phyloP scores from a whole-genome alignment of 1,140 invertebrate species.

The Potamilus streckersoni region DNA sequence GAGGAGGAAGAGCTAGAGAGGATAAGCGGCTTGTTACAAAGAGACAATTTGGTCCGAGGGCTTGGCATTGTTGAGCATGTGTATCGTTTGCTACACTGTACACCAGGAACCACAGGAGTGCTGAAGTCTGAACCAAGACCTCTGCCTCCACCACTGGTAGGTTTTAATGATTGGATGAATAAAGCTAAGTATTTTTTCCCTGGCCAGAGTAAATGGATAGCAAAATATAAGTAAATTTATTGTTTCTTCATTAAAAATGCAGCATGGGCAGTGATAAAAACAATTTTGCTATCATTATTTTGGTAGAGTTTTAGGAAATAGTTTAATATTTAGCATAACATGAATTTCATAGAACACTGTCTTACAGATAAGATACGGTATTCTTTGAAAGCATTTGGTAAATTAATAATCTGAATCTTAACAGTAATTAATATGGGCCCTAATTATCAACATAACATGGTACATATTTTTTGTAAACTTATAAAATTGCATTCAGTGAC shows the following conservation, averaged over 20 bases:
- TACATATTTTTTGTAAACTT: too few species aligned
- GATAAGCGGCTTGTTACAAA: conserved; percentile 63
- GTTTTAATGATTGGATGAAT: conserved; percentile 16
- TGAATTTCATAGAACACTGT: too few species aligned
- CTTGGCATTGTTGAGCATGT: conserved; percentile 67
- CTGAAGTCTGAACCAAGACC: conserved; percentile 48
- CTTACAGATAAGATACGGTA: too few species aligned
- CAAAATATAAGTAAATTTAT: background rate
- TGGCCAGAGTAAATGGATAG: background rate
- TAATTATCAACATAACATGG: too few species aligned
- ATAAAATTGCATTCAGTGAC: too few species aligned
- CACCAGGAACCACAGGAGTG: conserved; percentile 60
- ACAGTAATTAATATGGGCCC: too few species aligned
- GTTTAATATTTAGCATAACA: too few species aligned
- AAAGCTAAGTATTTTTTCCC: background rate
- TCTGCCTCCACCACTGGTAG: conserved; percentile 45
- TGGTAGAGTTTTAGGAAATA: too few species aligned
- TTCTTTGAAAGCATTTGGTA: too few species aligned
- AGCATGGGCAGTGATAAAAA: too few species aligned
- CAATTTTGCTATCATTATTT: too few species aligned
- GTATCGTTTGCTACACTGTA: conserved; percentile 64
- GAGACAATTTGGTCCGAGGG: conserved; percentile 66
- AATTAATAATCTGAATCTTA: too few species aligned
- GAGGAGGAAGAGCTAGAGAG: conserved; percentile 68
- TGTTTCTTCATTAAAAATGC: background rate